Evolutionary conservation across 2,797 vertebrate genomes (phyloP), one percentile per base, ranked within the genome.

Genomic region (Eremophila alpestris): DNA sequence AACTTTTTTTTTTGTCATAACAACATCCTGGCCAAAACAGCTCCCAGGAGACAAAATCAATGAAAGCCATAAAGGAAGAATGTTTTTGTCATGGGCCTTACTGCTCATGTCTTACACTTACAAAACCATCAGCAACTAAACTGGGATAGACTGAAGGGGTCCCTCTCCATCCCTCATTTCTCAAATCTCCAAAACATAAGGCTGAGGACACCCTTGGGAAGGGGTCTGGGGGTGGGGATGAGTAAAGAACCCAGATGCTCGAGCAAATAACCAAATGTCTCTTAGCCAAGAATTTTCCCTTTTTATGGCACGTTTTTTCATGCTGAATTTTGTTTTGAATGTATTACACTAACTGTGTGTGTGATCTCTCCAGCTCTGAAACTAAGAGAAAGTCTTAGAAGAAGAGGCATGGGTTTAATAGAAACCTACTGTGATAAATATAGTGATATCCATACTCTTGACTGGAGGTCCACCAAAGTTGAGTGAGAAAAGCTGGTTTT

Each of bases 51-150:
- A 83, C 36, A 59, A 70, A 89, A 93, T 76, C 71, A 83, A 87
- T 96, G 79, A 69, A 83, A 65, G 76, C 79, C 62, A 59, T 75
- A 92, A 93, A 95, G 87, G 52, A 86, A 38, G 73, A 79, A 63
- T 56, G 70, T 7, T 92, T 95, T 89, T 94, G 75, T 95, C 68
- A 65, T 30, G 51, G 56, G n/a, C 46, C 43, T 46, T 74, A 27
- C n/a, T 62, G 64, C 40, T 87, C 46, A 2, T 8, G 26, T 24
- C 49, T 87, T 83, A 64, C 8, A 49, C 64, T 85, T 74, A 77
- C 27, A 89, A 84, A 91, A 68, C 34, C 2, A 3, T 63, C 34
- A 56, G 18, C 26, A 69, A 17, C 41, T 60, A 18, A 87, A 46
- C 30, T 34, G 20, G 23, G 32, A 48, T 60, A 70, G 19, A 38